Evolutionary conservation across 1,140 invertebrate genomes (phyloP).

Genomic region (Habropoda laboriosa): DNA sequence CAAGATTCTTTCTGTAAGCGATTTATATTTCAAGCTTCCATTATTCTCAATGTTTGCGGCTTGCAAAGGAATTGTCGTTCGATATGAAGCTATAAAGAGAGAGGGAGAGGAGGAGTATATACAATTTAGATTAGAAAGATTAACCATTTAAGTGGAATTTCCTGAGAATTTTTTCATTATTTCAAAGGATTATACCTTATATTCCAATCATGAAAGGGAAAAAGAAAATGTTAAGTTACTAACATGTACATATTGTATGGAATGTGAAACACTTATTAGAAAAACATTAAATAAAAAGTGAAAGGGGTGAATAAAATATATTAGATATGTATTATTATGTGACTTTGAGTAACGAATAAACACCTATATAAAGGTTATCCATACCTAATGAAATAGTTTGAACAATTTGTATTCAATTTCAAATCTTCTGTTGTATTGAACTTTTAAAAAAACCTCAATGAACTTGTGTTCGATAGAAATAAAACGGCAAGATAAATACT

Average conservation of each 20-base stretch:
- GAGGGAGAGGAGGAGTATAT: no score
- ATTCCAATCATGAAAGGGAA: no score
- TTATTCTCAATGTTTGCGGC: no score
- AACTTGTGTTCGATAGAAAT: neutral
- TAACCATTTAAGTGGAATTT: neutral
- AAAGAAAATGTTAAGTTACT: neutral
- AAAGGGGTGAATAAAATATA: neutral
- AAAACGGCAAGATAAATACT: neutral
- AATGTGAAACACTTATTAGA: no score
- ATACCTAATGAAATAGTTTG: no score
- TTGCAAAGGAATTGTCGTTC: no score
- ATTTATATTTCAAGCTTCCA: no score
- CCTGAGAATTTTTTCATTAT: neutral
- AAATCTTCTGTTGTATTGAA: neutral
- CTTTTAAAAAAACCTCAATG: neutral
- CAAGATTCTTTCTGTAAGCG: no score
- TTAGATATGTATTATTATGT: no score
- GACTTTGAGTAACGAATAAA: no score
- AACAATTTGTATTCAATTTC: neutral
- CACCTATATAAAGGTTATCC: neutral
- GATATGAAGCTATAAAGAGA: no score
- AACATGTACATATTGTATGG: neutral
- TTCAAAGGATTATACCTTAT: neutral
- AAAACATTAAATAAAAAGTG: neutral
- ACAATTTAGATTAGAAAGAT: no score